These are phyloP conservation scores for Corythornis leucogaster DNA, from an alignment of 2,797 vertebrate species.

Conservation along the genomic window DNA sequence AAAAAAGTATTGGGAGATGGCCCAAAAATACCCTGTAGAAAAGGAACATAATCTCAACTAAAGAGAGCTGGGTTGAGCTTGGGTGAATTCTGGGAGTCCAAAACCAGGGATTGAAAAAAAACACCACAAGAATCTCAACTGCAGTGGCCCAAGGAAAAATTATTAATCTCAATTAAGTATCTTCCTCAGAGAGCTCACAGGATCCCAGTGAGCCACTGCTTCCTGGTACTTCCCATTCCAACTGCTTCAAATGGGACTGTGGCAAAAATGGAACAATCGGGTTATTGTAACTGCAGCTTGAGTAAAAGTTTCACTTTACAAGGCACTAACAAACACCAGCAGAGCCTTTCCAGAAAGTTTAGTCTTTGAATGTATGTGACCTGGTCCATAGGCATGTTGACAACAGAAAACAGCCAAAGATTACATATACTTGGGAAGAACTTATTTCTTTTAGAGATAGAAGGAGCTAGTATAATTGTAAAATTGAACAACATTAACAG, in stretches of 20 bases:
- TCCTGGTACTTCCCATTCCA: background rate
- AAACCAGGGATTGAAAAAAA: background rate
- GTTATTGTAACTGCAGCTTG: background rate
- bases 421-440: background rate
- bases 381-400: background rate
- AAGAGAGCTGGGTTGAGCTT: background rate
- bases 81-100: background rate
- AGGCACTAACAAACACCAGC: background rate
- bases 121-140: background rate
- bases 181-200: background rate
- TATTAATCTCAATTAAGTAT: background rate
- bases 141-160: background rate
- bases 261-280: background rate
- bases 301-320: background rate
- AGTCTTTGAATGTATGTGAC: background rate
- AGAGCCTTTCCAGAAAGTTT: background rate
- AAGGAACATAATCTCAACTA: background rate
- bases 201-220: background rate
- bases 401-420: background rate
- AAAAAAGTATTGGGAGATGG: background rate
- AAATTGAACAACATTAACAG: background rate
- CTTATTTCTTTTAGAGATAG: background rate
- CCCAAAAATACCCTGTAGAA: background rate
- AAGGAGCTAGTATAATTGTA: background rate
- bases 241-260: background rate